Evolutionary conservation across 64 coral and sea anemone species (phyloP), one percentile per base, ranked within the genome.

Genomic region (Montipora foliosa): DNA sequence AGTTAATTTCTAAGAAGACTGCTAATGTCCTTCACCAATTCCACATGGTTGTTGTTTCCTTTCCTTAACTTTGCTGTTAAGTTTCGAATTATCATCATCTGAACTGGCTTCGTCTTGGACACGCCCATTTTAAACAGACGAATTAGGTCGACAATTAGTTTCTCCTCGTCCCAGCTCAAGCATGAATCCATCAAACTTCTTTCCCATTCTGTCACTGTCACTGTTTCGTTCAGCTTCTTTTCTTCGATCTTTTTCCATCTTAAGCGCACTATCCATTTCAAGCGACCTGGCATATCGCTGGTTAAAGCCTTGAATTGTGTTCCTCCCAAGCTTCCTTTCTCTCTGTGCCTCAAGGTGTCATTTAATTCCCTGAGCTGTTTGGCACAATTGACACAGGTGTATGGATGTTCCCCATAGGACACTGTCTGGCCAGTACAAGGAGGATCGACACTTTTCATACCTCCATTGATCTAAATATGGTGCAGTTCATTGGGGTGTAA

Each of bases 401-500:
- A 74, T 74, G 17, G 71, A 74, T 74, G 71, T 25, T 74, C 19
- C 29, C 71, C 71, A 74, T 25, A 9, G n/a, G 71, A 20, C 14
- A 25, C 71, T 25, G 71, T 25, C 14, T n/a, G n/a, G 45, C 71
- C 71, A 20, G 29, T 25, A 74, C 71, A 74, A 74, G 17, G 71
- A 25, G 71, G 71, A 57, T 57, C 4, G 53, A 57, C 53, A 57
- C 11, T 57, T 57, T 57, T 57, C 0, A 57, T 57, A 57, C 53
- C 53, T 4, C 53, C 6, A 57, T 57, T 4, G 53, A 57, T 57
- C 53, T 57, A 57, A 57, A 57, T 76, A 84, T 44, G 21, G 10
- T 89, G 57, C 13, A 16, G 50, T 78, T 46, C 5, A 83, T 16
- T 46, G 91, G 81, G 50, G 86, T 67, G 91, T 59, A 92, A 8